These are phyloP conservation scores for Phrynosoma platyrhinos DNA, from an alignment of 2,113 vertebrate genomes.

Conservation along the genomic window DNA sequence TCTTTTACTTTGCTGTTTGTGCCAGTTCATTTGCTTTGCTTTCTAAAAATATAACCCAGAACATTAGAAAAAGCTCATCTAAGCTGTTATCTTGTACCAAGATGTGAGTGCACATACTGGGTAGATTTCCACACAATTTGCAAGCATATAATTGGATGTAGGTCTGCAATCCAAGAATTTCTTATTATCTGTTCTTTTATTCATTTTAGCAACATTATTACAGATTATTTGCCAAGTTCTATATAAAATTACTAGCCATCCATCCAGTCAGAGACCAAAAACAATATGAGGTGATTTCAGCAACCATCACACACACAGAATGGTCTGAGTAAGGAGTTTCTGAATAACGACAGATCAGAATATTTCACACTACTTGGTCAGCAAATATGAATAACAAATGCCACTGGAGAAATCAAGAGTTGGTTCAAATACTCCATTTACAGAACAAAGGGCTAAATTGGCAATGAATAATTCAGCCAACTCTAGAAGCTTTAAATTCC, in stretches of 20 bases:
- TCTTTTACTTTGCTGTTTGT: background rate
- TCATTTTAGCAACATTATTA: background rate
- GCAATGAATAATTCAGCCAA: slow-evolving; percentile 38
- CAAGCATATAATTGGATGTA: background rate
- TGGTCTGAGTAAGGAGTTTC: background rate
- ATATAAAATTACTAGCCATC: slow-evolving; percentile 1
- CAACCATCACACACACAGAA: slow-evolving; percentile 22
- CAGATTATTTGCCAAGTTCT: slow-evolving; percentile 3
- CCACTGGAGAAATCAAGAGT: slow-evolving; percentile 36
- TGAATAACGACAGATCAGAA: slow-evolving; percentile 53
- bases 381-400: slow-evolving; percentile 49
- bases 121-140: background rate
- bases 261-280: background rate
- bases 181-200: background rate
- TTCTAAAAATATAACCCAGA: background rate
- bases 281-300: slow-evolving; percentile 34
- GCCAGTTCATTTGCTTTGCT: background rate
- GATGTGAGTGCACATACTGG: background rate
- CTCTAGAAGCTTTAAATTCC: slow-evolving; percentile 53
- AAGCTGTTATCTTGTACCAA: background rate
- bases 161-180: background rate
- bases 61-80: background rate
- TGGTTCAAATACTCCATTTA: slow-evolving; percentile 49
- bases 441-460: slow-evolving; percentile 43
- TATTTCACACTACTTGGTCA: slow-evolving; percentile 51